phyloP scores from a whole-genome alignment of 2,113 vertebrate species.

The Notechis scutatus region DNA sequence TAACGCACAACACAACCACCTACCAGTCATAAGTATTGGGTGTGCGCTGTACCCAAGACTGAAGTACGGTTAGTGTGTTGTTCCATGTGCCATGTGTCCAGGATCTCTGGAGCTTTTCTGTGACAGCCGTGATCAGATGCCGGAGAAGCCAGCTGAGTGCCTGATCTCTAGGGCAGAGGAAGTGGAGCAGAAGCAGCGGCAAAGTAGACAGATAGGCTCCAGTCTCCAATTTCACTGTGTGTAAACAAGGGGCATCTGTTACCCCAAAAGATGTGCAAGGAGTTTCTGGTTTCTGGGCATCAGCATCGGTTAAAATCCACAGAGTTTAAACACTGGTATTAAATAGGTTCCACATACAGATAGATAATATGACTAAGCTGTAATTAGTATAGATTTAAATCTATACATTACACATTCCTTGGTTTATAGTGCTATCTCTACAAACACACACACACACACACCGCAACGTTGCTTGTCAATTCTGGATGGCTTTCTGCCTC shows the following conservation, averaged over 20 bases:
- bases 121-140: not conserved
- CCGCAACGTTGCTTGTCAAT: not conserved
- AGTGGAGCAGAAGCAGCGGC: rapidly evolving
- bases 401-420: not conserved
- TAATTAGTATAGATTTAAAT: not conserved
- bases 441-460: no score
- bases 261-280: not conserved
- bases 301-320: not conserved
- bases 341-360: not conserved
- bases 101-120: not conserved
- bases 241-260: not conserved
- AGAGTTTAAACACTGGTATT: not conserved
- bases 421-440: no score
- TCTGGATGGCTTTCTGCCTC: not conserved
- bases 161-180: no score
- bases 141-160: no score
- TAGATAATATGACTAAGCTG: not conserved
- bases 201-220: no score
- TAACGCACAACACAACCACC: not conserved
- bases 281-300: not conserved
- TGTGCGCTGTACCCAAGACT: not conserved
- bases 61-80: not conserved
- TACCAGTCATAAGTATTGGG: not conserved
- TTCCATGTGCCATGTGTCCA: not conserved
- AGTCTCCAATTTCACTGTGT: not conserved